A percentile compares a stretch with the other conserved stretches of the same genome.
These are phyloP conservation scores for Autographa gamma DNA, from an alignment of 2,888 invertebrate species.

Conservation along the genomic window DNA sequence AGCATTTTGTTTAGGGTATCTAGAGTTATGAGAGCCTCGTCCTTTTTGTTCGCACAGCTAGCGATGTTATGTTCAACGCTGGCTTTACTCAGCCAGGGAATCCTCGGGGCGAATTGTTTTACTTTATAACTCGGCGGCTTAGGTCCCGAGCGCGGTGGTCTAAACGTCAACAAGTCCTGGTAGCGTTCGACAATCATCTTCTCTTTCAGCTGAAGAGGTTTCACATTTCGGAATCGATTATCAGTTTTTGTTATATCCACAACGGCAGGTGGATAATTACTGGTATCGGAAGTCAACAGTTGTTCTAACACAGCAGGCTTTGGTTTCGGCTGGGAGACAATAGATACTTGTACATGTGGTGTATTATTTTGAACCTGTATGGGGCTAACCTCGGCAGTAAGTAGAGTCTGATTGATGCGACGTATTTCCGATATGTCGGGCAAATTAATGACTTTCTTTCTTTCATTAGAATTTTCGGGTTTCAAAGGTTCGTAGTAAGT, in stretches of 20 bases:
- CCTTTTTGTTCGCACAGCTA: background rate
- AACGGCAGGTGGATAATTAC: conserved; percentile 17
- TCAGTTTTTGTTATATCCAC: conserved; percentile 31
- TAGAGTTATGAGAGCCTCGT: conserved; percentile 63
- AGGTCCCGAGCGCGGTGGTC: background rate
- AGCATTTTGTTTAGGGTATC: conserved; percentile 81
- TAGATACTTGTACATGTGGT: conserved; percentile 42
- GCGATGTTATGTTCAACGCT: background rate
- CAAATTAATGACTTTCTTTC: conserved; percentile 74
- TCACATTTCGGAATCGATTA: conserved; percentile 1
- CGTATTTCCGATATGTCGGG: conserved; percentile 76
- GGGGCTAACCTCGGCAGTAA: conserved; percentile 79
- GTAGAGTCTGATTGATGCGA: conserved; percentile 75
- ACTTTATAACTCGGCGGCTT: conserved; percentile 9
- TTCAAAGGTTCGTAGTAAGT: conserved; percentile 10
- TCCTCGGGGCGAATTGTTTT: conserved; percentile 16
- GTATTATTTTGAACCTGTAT: conserved; percentile 58
- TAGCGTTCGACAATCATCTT: background rate
- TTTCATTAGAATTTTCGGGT: conserved; percentile 57
- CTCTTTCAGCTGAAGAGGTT: background rate
- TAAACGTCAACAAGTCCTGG: background rate
- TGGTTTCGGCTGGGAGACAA: conserved; percentile 17
- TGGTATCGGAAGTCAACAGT: background rate
- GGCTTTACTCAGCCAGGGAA: conserved; percentile 42
- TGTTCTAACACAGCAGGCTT: background rate